Evolutionary conservation across 2,888 invertebrate genomes (phyloP).

Genomic region (Ctenicera cuprea): DNA sequence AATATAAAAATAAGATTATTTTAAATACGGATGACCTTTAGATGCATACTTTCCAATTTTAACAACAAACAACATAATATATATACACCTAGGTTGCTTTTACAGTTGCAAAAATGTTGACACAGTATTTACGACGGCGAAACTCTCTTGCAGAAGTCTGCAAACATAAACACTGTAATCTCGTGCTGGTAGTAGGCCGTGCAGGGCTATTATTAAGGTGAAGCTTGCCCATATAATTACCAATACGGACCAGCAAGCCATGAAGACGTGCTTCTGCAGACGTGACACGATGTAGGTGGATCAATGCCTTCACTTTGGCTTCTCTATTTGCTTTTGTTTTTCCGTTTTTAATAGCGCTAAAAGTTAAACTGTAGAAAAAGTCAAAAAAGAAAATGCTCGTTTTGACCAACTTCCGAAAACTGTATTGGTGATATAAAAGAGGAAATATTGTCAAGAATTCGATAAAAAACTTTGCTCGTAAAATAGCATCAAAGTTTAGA

Average conservation of each 20-base stretch:
- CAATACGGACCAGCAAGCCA: constrained; percentile 62
- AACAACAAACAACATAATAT: constrained; percentile 22
- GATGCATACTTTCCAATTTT: no score
- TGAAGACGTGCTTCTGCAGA: constrained; percentile 69
- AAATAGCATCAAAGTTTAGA: no score
- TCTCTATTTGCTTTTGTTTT: constrained; percentile 36
- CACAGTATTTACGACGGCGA: constrained; percentile 49
- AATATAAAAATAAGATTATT: no score
- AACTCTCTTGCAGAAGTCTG: constrained; percentile 53
- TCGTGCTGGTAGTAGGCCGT: constrained; percentile 54
- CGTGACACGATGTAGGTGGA: constrained; percentile 63
- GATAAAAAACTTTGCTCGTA: no score
- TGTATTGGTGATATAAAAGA: no score
- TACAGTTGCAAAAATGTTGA: constrained; percentile 41
- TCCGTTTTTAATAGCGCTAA: constrained; percentile 3
- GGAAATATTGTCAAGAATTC: no score
- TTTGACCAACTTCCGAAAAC: no score
- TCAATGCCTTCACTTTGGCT: constrained; percentile 42
- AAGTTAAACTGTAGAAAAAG: neutral
- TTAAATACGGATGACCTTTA: no score
- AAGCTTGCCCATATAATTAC: constrained; percentile 68
- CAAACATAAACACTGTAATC: constrained; percentile 55
- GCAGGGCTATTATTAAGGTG: constrained; percentile 65
- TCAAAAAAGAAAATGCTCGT: neutral
- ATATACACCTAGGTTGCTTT: constrained; percentile 24